These are phyloP conservation scores for Craniophora ligustri DNA, from an alignment of 2,888 invertebrate species.

Conservation along the genomic window DNA sequence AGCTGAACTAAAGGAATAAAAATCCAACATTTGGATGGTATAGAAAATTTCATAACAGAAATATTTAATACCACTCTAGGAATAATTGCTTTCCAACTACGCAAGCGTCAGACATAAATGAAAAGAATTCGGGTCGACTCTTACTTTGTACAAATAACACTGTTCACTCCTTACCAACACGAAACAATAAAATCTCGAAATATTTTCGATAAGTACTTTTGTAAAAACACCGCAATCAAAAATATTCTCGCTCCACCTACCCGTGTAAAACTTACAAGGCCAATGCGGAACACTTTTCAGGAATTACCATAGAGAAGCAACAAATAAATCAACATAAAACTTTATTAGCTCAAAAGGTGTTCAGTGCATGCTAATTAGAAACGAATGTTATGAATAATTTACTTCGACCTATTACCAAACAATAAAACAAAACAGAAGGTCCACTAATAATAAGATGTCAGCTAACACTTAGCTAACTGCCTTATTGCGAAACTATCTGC, in stretches of 20 bases:
- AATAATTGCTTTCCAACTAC: too few species aligned
- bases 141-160: neutral
- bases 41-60: too few species aligned
- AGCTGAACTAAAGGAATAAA: too few species aligned
- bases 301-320: slow-evolving; percentile 18
- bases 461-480: too few species aligned
- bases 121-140: too few species aligned
- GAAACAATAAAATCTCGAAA: neutral
- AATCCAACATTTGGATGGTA: too few species aligned
- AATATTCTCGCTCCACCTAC: slow-evolving; percentile 4
- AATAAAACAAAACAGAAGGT: neutral
- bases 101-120: too few species aligned
- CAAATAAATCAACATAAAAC: slow-evolving; percentile 48
- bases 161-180: neutral
- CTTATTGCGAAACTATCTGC: too few species aligned
- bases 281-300: slow-evolving; percentile 36
- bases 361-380: slow-evolving; percentile 63
- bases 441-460: neutral
- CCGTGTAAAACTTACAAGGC: slow-evolving; percentile 27
- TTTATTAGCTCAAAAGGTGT: slow-evolving; percentile 45
- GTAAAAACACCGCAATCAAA: slow-evolving; percentile 4
- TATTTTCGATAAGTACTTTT: slow-evolving; percentile 4
- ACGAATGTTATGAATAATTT: slow-evolving; percentile 66
- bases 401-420: slow-evolving; percentile 24
- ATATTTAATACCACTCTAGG: too few species aligned